Evolutionary conservation across 2,797 vertebrate species (phyloP), one percentile per base, ranked within the genome.

Genomic region (Hydrophis major): DNA sequence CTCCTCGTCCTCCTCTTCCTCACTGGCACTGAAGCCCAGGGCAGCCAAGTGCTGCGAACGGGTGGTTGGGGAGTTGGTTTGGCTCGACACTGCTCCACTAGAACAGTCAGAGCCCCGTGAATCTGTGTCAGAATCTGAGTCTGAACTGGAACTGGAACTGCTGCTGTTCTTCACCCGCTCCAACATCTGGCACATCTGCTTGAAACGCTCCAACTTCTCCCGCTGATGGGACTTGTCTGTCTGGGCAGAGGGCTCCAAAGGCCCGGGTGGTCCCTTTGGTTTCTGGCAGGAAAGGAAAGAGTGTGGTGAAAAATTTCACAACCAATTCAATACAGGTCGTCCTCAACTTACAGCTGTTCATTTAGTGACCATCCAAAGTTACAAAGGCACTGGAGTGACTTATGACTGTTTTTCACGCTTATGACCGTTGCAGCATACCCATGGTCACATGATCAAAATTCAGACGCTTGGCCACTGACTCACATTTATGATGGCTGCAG

Each of bases 131-230:
- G 98, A 98, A 92, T 98, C 98, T 0, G 98, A 98, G 89, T 98
- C 98, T 0, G 98, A 99, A 42, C 98, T 99, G 0, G 98, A 98
- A 55, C 98, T 98, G 3, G 98, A 98, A 2, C 97, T 98, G 27
- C 96, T 97, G 10, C 98, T 98, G 90, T 98, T 97, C 0, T 98
- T 98, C 12, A 98, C 98, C 0, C 98, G 98, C 96, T 99, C 98
- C 93, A 99, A 96, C 88, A 99, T 97, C 96, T 98, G 98, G 95
- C 99, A 99, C 99, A 99, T 99, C 94, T 98, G 98, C 96, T 98
- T 99, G 92, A 99, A 99, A 20, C 98, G 98, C 94, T 99, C 99
- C 63, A 99, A 97, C 89, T 99, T 99, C 97, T 99, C 99, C 0
- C 99, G 94, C 96, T 99, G 99, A 42, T 99, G 98, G 0, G 98